These are phyloP conservation scores for Drosophila tripunctata DNA, from an alignment of 2,888 invertebrate species.

Conservation along the genomic window DNA sequence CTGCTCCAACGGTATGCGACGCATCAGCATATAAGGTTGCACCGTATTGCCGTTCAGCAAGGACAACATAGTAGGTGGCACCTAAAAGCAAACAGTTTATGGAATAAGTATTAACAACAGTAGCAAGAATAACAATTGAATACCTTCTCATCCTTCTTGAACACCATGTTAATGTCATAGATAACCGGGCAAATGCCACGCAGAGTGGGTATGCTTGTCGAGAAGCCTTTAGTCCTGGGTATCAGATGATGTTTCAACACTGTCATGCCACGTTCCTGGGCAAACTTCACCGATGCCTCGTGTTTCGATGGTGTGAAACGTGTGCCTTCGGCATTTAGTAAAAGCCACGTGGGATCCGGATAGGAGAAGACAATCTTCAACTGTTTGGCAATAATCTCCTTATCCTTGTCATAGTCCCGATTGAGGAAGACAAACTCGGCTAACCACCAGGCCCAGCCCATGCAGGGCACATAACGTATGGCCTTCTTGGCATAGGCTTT, in stretches of 20 bases:
- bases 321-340: slow-evolving; percentile 97
- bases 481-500: slow-evolving; percentile 98
- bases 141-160: slow-evolving; percentile 88
- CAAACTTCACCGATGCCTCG: slow-evolving; percentile 93
- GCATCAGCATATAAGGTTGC: slow-evolving; percentile 90
- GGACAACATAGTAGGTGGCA: slow-evolving; percentile 91
- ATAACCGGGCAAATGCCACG: slow-evolving; percentile 92
- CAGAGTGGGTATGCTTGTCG: slow-evolving; percentile 92
- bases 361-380: slow-evolving; percentile 93
- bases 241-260: slow-evolving; percentile 94
- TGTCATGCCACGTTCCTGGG: slow-evolving; percentile 93
- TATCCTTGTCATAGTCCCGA: slow-evolving; percentile 95
- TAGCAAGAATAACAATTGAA: slow-evolving; percentile 11
- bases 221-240: slow-evolving; percentile 98
- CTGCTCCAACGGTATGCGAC: slow-evolving; percentile 91
- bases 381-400: slow-evolving; percentile 91
- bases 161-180: slow-evolving; percentile 92
- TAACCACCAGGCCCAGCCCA: slow-evolving; percentile 99
- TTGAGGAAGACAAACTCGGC: slow-evolving; percentile 97
- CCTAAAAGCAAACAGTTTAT: slow-evolving; percentile 74
- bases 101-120: neutral
- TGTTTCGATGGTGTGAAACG: slow-evolving; percentile 95
- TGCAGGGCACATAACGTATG: slow-evolving; percentile 94
- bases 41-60: slow-evolving; percentile 90
- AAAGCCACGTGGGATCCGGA: slow-evolving; percentile 95